Evolutionary conservation across 2,797 vertebrate species (phyloP).

Genomic region (Rhinoraja longicauda): DNA sequence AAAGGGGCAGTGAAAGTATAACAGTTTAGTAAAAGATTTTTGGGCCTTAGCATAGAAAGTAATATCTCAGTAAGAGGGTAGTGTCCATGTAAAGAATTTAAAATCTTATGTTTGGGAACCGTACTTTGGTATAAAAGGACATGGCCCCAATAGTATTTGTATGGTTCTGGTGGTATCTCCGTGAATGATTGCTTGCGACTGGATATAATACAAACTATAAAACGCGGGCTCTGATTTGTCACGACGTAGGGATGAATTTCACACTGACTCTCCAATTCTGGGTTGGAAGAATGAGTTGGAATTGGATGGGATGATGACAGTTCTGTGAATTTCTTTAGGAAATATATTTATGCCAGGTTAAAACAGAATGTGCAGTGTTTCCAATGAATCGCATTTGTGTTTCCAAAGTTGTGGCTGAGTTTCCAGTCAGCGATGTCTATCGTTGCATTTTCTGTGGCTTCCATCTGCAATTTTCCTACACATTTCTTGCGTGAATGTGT

Average conservation of each 20-base stretch:
- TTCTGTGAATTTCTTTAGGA: background rate
- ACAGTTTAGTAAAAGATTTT: too few species aligned
- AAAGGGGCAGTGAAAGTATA: too few species aligned
- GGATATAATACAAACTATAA: background rate
- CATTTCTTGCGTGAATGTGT: background rate
- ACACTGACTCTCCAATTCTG: background rate
- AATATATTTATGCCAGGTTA: background rate
- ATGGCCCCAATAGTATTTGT: background rate
- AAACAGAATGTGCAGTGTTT: background rate
- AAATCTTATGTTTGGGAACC: too few species aligned
- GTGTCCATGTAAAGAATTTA: too few species aligned
- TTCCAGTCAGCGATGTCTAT: background rate
- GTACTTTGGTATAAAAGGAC: too few species aligned
- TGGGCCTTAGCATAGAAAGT: too few species aligned
- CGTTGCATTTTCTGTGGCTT: background rate
- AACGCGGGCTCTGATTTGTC: background rate
- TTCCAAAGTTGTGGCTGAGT: background rate
- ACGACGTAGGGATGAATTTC: background rate
- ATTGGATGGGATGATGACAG: background rate
- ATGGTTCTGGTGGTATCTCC: too few species aligned
- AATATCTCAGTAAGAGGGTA: too few species aligned
- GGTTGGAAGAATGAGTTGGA: background rate
- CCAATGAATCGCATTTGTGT: background rate
- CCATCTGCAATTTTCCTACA: background rate
- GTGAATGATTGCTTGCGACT: background rate